phyloP scores from a whole-genome alignment of 1,140 invertebrate species.

The Hesperophylax magnus region DNA sequence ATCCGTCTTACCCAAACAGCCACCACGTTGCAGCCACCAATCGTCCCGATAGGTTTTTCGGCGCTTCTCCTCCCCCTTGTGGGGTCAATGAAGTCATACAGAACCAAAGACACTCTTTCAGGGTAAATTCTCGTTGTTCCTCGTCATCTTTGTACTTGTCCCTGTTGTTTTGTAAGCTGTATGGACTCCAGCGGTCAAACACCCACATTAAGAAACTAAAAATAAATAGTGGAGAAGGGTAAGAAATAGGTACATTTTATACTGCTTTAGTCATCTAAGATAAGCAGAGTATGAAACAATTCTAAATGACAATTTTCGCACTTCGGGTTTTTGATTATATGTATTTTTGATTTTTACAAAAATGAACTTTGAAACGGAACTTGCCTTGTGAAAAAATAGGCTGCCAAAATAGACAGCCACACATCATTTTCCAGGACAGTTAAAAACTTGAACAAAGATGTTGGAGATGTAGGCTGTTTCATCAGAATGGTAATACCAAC shows the following conservation, averaged over 20 bases:
- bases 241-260: too few species aligned
- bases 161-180: slow-evolving; percentile 95
- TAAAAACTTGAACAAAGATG: slow-evolving; percentile 96
- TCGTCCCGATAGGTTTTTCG: slow-evolving; percentile 93
- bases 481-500: slow-evolving; percentile 95
- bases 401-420: slow-evolving; percentile 95
- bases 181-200: slow-evolving; percentile 96
- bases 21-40: slow-evolving; percentile 97
- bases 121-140: slow-evolving; percentile 94
- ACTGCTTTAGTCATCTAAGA: too few species aligned
- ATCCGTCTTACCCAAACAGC: slow-evolving; percentile 83
- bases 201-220: slow-evolving; percentile 92
- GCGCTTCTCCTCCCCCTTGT: slow-evolving; percentile 96
- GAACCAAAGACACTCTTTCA: slow-evolving; percentile 98
- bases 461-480: slow-evolving; percentile 83
- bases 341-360: background rate
- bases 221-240: background rate
- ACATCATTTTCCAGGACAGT: slow-evolving; percentile 96
- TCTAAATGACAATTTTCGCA: background rate
- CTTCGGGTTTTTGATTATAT: background rate
- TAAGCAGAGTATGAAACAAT: background rate
- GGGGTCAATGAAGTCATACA: slow-evolving; percentile 98
- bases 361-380: background rate
- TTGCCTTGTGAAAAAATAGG: slow-evolving; percentile 93
- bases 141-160: slow-evolving; percentile 95